A percentile compares a stretch with the other conserved stretches of the same genome.
Evolutionary conservation across 2,888 invertebrate genomes (phyloP).

Genomic region (Rhyacophila evoluta): DNA sequence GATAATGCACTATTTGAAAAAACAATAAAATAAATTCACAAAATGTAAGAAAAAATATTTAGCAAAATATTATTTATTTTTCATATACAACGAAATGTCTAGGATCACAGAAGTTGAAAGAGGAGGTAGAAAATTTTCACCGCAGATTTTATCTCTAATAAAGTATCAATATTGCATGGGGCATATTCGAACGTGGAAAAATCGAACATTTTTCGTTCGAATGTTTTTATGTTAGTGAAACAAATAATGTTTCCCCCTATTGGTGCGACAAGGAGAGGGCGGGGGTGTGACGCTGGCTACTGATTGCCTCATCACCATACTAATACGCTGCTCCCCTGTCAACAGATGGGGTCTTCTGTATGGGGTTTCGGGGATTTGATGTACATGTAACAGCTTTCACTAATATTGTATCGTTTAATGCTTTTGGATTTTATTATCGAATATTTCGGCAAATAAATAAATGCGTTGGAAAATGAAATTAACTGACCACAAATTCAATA

Average conservation of each 20-base stretch:
- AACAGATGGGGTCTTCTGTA: slow-evolving; percentile 50
- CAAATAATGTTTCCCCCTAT: slow-evolving; percentile 66
- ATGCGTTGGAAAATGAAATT: no score
- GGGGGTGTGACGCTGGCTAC: slow-evolving; percentile 58
- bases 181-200: slow-evolving; percentile 10
- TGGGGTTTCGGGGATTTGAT: background rate
- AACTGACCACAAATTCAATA: no score
- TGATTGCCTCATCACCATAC: slow-evolving; percentile 72
- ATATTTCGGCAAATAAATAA: background rate
- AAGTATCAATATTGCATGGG: slow-evolving; percentile 28
- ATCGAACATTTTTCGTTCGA: slow-evolving; percentile 24
- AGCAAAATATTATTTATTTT: background rate
- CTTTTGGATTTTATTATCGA: background rate
- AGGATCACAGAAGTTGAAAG: slow-evolving; percentile 28
- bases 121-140: slow-evolving; percentile 20
- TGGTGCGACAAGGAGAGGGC: slow-evolving; percentile 46
- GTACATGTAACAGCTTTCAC: background rate
- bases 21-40: no score
- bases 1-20: no score
- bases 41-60: no score
- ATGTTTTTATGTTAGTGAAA: slow-evolving; percentile 56
- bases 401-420: background rate
- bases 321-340: slow-evolving; percentile 61
- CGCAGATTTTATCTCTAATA: background rate
- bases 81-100: slow-evolving; percentile 31